A percentile compares a stretch with the other conserved stretches of the same genome.
Evolutionary conservation across 2,888 invertebrate species (phyloP).

Genomic region (Leistus spinibarbis): DNA sequence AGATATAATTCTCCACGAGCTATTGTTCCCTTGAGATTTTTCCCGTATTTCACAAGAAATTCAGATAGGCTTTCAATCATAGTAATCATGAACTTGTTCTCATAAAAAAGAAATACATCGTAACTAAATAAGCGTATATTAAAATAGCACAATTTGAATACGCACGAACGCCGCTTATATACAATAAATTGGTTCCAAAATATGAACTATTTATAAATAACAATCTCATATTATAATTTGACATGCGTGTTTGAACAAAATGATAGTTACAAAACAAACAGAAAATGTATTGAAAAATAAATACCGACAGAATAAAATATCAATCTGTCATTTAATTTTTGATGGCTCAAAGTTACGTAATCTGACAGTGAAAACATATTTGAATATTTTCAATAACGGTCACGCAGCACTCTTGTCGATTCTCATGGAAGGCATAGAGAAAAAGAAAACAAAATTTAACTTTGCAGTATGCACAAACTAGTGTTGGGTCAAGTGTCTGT

Average conservation of each 20-base stretch:
- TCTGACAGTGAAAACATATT: not conserved
- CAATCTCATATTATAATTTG: not conserved
- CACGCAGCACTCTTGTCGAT: not conserved
- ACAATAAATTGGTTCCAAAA: not conserved
- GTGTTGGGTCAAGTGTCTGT: too few relatives aligned
- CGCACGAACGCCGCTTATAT: not conserved
- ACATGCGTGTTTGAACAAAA: not conserved
- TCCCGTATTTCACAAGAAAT: not conserved
- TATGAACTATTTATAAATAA: not conserved
- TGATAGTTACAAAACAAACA: not conserved
- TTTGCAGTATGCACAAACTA: too few relatives aligned
- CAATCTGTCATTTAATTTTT: conserved; percentile 12
- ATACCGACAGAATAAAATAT: not conserved
- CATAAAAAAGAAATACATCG: not conserved
- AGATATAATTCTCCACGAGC: not conserved
- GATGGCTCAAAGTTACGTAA: not conserved
- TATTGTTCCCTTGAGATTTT: not conserved
- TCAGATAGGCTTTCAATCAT: not conserved
- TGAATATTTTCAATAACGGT: not conserved
- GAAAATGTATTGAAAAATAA: not conserved
- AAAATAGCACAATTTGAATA: conserved; percentile 9
- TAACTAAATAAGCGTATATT: conserved; percentile 10
- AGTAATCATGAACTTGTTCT: not conserved
- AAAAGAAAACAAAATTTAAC: not conserved
- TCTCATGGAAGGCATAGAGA: not conserved